Percentiles rank a stretch among this genome's conserved stretches.
These are phyloP conservation scores for Neogobius melanostomus DNA, from an alignment of 2,113 vertebrate genomes.

Conservation along the genomic window DNA sequence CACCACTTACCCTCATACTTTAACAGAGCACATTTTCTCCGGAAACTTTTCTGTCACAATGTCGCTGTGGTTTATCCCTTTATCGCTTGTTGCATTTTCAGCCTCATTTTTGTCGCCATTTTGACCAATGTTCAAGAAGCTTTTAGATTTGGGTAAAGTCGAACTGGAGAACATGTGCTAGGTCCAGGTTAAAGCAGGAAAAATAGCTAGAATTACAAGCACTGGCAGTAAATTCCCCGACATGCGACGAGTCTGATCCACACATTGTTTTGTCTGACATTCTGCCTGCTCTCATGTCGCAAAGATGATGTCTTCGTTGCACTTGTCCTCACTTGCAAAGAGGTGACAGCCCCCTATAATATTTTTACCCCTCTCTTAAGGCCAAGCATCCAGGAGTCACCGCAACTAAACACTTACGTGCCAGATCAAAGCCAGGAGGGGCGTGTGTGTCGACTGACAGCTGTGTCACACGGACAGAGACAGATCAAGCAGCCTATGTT, in stretches of 20 bases:
- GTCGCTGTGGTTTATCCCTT: too few relatives aligned
- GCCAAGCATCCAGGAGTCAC: slow-evolving; percentile 14
- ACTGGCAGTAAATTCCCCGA: not conserved
- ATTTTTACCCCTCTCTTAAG: slow-evolving; percentile 19
- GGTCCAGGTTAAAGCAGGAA: too few relatives aligned
- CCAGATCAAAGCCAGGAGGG: slow-evolving; percentile 43
- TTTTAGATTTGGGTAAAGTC: too few relatives aligned
- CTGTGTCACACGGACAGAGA: slow-evolving; percentile 41
- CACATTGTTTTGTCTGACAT: not conserved
- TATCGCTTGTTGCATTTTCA: too few relatives aligned
- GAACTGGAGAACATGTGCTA: too few relatives aligned
- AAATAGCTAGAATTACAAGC: not conserved
- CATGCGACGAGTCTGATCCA: not conserved
- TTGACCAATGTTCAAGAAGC: too few relatives aligned
- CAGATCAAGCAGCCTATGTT: slow-evolving; percentile 48
- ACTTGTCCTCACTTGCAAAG: slow-evolving; percentile 9
- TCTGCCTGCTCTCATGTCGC: not conserved
- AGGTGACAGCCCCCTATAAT: not conserved
- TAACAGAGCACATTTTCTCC: too few relatives aligned
- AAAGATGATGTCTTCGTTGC: slow-evolving; percentile 2
- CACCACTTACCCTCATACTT: too few relatives aligned
- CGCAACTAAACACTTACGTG: slow-evolving; percentile 41
- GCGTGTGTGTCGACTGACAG: slow-evolving; percentile 28
- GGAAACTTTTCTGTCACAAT: too few relatives aligned
- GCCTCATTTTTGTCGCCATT: too few relatives aligned